Base-by-base conservation (phyloP, 2,113 vertebrate species). In the Onychorhynchus coronatus region DNA sequence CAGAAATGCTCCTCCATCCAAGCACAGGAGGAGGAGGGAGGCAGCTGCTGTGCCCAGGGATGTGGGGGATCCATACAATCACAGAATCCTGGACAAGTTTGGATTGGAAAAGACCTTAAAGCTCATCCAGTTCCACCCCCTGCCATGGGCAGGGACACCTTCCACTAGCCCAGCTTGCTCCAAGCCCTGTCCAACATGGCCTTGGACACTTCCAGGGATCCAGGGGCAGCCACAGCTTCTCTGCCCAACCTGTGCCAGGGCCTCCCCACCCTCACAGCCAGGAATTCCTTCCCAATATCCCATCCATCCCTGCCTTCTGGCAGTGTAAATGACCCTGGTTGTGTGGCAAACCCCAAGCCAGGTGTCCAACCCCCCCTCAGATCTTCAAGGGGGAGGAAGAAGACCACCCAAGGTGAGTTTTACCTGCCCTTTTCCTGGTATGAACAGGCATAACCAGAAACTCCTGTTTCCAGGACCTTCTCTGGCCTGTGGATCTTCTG, bases 351-450 rank as follows among this genome's bases (percentile, higher is more conserved):
- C 27, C n/a, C 46, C 0, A 0, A 8, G 39, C 27, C 56, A 61
- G 52, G 23, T 27, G 6, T 46, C 3, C 35, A 22, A 15, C 39
- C 49, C 10, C 17, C 68, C 21, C 62, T 68, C n/a, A 33, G 35
- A 68, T 24, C 72, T 77, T 27, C 30, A 25, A 20, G 9, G 8
- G 3, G 2, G 11, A 14, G 50, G 11, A 24, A 53, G 59, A 24
- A 58, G 23, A 59, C 71, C 88, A 23, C 21, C 47, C 72, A 46
- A 31, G 31, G 22, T 50, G 52, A 65, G 7, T 41, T 95, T 81
- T 95, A 98, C 98, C 98, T 98, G 98, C 98, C 98, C 98, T 98
- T 98, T 88, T 98, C 97, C 25, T 70, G 87, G 22, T 97, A 98
- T 33, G 99, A 97, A 85, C 35, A 92, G 76, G 98, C 98, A 94